phyloP scores from a whole-genome alignment of 92 coral and sea anemone genomes.

The Parazoanthus darwini region DNA sequence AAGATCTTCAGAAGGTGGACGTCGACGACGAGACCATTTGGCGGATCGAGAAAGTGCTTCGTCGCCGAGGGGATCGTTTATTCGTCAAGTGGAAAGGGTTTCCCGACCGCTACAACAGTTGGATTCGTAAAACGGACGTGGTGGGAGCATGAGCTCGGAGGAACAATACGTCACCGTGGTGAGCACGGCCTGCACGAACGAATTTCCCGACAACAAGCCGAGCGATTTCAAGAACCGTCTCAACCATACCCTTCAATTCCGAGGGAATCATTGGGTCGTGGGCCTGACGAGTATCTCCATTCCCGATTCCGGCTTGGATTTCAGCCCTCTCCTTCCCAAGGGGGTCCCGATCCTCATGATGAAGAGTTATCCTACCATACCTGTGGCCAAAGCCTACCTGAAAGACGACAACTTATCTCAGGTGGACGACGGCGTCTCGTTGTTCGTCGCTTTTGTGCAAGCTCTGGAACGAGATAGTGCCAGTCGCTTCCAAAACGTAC shows the following conservation, averaged over 20 bases:
- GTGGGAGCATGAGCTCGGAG: conserved; percentile 15
- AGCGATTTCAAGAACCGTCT: conserved; percentile 14
- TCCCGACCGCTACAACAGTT: conserved; percentile 21
- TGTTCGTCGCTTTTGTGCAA: background rate
- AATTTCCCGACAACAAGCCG: conserved; percentile 2
- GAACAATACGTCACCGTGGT: conserved; percentile 12
- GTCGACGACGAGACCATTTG: conserved; percentile 39
- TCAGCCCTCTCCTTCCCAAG: no score
- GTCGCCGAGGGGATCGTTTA: conserved; percentile 2
- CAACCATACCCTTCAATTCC: background rate
- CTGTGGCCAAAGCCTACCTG: conserved; percentile 1
- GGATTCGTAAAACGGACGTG: conserved; percentile 15
- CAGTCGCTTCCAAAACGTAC: background rate
- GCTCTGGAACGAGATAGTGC: background rate
- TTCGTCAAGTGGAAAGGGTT: conserved; percentile 33
- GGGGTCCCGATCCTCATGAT: background rate
- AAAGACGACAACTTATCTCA: conserved; percentile 9
- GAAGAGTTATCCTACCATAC: background rate
- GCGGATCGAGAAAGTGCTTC: conserved; percentile 36
- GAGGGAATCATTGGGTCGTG: no score
- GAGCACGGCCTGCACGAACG: conserved; percentile 25
- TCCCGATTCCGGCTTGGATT: no score
- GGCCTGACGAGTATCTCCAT: no score
- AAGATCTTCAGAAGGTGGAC: conserved; percentile 49
- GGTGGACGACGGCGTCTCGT: background rate